Base-by-base conservation (phyloP, 2,113 vertebrate genomes). In the Dolichotis patagonum region DNA sequence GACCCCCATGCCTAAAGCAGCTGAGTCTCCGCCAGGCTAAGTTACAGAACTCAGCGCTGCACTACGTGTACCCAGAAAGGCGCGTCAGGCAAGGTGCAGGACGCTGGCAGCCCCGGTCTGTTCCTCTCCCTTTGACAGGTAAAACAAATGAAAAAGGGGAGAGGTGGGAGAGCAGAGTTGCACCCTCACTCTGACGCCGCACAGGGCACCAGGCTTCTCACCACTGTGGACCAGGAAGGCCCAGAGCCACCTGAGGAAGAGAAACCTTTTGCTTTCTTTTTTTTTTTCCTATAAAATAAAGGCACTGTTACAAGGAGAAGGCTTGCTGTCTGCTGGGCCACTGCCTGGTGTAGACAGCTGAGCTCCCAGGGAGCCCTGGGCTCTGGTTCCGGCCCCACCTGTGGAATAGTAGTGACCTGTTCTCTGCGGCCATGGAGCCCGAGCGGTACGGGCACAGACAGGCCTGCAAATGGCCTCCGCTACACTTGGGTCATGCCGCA, bases 401-500 rank as follows among this genome's bases (percentile, higher is more conserved):
- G 41, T 6, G 6, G 73, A 43, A 43, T 26, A 5, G 11, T 46
- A 12, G 5, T 28, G 73, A 46, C 26, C 43, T 30, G 12, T 77
- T 7, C 75, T 49, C 14, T 78, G 43, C 11, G 77, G 30, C 46
- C 28, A 20, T 3, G 4, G 73, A 96, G 97, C 96, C 98, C 96
- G 97, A 96, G 97, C 97, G 93, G 97, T 91, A 82, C 58, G 30
- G 20, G 96, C 89, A 96, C 97, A 67, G 97, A 93, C 86, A 96
- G 98, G 98, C 98, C 98, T 98, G 98, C 98, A 97, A 97, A 97
- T 97, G 98, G 98, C 98, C 98, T 98, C 97, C 96, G 97, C 97
- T 98, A 97, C 98, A 98, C 99, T 98, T 97, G 98, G 98, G 98
- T 98, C 98, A 99, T 99, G 99, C 99, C 99, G 96, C 99, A 98